Percentiles rank a stretch among this genome's conserved stretches.
Conservation (phyloP, 2,797 vertebrate species). For the Bryconaethiops microstoma region DNA sequence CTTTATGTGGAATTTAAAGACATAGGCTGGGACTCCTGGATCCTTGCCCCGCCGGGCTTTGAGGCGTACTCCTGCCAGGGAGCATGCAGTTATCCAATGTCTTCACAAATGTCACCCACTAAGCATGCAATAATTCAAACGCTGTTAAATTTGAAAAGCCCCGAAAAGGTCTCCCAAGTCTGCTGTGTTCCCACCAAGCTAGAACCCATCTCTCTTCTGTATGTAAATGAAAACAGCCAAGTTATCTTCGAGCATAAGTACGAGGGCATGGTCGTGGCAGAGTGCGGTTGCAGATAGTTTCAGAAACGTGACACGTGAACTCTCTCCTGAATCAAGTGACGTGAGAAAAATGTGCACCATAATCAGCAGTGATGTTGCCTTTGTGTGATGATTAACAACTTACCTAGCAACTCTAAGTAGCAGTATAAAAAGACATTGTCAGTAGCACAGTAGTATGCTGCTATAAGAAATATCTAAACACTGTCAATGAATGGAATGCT, state of each 20-base stretch:
- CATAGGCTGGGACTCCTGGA: constrained; percentile 94
- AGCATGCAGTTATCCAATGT: constrained; percentile 85
- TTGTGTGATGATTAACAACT: constrained; percentile 75
- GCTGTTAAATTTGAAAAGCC: constrained; percentile 84
- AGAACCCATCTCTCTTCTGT: constrained; percentile 94
- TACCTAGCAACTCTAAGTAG: constrained; percentile 16
- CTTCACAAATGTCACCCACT: constrained; percentile 88
- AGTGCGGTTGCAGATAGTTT: constrained; percentile 94
- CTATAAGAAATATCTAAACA: constrained; percentile 24
- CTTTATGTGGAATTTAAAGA: constrained; percentile 96
- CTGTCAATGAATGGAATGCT: constrained; percentile 12
- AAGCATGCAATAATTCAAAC: constrained; percentile 93
- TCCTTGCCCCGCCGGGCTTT: constrained; percentile 88
- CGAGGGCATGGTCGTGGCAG: constrained; percentile 93
- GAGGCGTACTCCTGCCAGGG: constrained; percentile 92
- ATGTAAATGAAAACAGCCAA: constrained; percentile 85
- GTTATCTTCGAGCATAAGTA: constrained; percentile 96
- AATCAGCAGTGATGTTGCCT: constrained; percentile 28
- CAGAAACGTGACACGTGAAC: constrained; percentile 64
- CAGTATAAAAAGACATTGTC: constrained; percentile 10
- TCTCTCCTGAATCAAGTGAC: constrained; percentile 30
- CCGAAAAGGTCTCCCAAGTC: constrained; percentile 85
- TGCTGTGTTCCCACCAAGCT: constrained; percentile 96
- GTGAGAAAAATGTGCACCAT: constrained; percentile 3
- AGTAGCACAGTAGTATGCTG: constrained; percentile 26